Conservation (phyloP, 2,888 invertebrate genomes). For the Tricholauxania praeusta region DNA sequence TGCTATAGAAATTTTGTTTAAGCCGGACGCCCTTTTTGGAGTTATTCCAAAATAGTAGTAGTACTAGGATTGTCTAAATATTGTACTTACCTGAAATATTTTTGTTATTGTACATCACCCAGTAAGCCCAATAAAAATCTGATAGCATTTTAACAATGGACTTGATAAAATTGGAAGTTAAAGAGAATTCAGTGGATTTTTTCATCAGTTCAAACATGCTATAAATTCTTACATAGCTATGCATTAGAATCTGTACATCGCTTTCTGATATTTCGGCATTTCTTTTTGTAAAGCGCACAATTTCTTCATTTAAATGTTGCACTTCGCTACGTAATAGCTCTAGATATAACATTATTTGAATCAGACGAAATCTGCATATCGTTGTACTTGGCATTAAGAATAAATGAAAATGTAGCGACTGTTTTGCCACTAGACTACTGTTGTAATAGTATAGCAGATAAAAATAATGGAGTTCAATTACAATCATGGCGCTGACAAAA, state of each 20-base stretch:
- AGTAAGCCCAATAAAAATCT: constrained; percentile 49
- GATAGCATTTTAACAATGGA: constrained; percentile 46
- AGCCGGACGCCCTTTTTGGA: no score
- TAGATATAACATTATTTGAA: constrained; percentile 45
- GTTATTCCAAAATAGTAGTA: no score
- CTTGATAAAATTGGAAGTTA: constrained; percentile 41
- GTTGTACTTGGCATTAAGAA: constrained; percentile 43
- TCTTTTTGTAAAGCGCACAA: constrained; percentile 26
- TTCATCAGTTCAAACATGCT: constrained; percentile 41
- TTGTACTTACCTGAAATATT: constrained; percentile 41
- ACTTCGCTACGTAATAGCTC: constrained; percentile 44
- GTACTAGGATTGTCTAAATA: no score
- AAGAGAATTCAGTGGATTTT: constrained; percentile 35
- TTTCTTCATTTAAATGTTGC: constrained; percentile 42
- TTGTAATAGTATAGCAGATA: constrained; percentile 20
- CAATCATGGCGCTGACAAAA: constrained; percentile 21
- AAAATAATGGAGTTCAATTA: constrained; percentile 37
- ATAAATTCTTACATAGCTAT: constrained; percentile 29
- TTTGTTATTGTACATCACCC: constrained; percentile 44
- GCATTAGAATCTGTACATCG: not conserved
- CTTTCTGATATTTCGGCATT: constrained; percentile 1
- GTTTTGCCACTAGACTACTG: not conserved
- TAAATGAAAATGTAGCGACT: constrained; percentile 38
- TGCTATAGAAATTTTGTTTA: no score
- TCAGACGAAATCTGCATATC: constrained; percentile 42